Evolutionary conservation across 2,113 vertebrate genomes (phyloP).

Genomic region (Platysteira castanea): DNA sequence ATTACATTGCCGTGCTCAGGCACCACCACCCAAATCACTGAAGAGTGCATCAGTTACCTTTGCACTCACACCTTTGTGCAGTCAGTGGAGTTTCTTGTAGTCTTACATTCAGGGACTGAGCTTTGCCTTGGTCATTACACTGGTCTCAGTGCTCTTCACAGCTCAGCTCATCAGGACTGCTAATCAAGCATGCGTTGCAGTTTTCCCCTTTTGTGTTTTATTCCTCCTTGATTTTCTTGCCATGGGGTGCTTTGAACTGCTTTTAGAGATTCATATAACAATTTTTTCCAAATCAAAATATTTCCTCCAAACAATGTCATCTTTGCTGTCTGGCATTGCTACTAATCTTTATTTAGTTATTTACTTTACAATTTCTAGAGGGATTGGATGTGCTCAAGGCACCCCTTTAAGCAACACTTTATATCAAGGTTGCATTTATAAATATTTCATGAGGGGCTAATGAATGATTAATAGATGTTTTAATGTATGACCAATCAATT

Average conservation of each 20-base stretch:
- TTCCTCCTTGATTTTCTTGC: background rate
- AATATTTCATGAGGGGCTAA: slow-evolving; percentile 61
- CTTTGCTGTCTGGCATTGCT: background rate
- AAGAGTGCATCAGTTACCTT: background rate
- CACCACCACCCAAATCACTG: background rate
- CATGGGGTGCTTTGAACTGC: background rate
- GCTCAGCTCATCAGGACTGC: background rate
- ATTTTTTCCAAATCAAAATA: background rate
- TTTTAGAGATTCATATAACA: background rate
- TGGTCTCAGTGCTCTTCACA: background rate
- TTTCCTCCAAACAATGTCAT: background rate
- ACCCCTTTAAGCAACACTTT: slow-evolving; percentile 48
- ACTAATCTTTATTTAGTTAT: slow-evolving; percentile 50
- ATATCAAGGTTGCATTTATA: slow-evolving; percentile 65
- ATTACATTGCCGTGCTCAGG: background rate
- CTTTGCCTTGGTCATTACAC: background rate
- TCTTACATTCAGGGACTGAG: background rate
- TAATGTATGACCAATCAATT: slow-evolving; percentile 63
- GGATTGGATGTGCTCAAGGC: slow-evolving; percentile 29
- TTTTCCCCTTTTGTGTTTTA: background rate
- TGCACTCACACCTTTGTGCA: background rate
- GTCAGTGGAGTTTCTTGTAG: background rate
- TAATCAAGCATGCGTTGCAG: background rate
- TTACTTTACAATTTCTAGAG: slow-evolving; percentile 34
- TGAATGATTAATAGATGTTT: slow-evolving; percentile 65